These are phyloP conservation scores for Drosophila quadrilineata DNA, from an alignment of 1,140 invertebrate genomes.

Conservation along the genomic window DNA sequence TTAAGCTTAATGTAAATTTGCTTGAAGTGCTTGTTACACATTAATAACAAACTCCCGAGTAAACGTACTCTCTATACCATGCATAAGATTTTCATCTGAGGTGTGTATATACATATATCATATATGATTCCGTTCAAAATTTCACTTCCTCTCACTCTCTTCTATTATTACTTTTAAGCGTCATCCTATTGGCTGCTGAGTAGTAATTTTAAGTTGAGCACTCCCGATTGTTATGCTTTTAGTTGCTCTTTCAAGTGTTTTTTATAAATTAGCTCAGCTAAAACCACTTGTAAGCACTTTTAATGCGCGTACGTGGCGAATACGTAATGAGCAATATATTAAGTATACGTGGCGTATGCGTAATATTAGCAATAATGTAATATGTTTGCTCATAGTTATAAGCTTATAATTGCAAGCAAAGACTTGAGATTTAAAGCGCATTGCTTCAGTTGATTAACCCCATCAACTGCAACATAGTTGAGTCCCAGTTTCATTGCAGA, in stretches of 20 bases:
- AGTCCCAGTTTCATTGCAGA: constrained; percentile 65
- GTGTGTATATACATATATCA: too few relatives aligned
- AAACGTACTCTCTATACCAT: constrained; percentile 47
- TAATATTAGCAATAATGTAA: neutral
- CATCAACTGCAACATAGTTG: constrained; percentile 63
- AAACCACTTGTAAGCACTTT: constrained; percentile 16
- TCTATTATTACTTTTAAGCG: too few relatives aligned
- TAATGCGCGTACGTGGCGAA: neutral
- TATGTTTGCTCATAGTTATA: constrained; percentile 20
- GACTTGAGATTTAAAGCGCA: constrained; percentile 30
- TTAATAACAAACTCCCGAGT: constrained; percentile 52
- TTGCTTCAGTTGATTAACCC: constrained; percentile 16
- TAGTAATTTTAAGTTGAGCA: constrained; percentile 1
- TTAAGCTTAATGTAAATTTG: constrained; percentile 74
- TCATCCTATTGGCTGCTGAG: too few relatives aligned
- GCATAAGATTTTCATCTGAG: too few relatives aligned
- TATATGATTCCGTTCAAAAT: too few relatives aligned
- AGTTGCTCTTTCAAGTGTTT: too few relatives aligned
- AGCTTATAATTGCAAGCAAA: constrained; percentile 21
- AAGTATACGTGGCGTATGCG: neutral
- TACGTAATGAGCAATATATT: constrained; percentile 4
- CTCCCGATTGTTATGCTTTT: too few relatives aligned
- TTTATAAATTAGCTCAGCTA: constrained; percentile 39
- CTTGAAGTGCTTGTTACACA: constrained; percentile 64
- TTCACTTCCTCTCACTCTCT: too few relatives aligned